phyloP scores from a whole-genome alignment of 2,113 vertebrate genomes.

The Scatophagus argus region DNA sequence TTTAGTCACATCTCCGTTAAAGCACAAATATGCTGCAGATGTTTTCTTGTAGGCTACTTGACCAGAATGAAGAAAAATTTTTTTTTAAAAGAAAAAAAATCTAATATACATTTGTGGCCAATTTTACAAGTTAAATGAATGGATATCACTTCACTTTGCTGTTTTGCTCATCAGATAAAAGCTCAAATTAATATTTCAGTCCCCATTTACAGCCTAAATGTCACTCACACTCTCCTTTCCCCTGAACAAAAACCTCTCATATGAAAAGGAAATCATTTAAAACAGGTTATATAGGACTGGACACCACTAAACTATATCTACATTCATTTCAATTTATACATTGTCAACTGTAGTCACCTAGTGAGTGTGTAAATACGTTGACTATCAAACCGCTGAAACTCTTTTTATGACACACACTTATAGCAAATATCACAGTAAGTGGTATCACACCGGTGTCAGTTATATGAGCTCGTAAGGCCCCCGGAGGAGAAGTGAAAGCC shows the following conservation, averaged over 20 bases:
- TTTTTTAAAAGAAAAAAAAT: not conserved
- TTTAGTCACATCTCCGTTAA: not conserved
- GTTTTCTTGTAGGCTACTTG: not conserved
- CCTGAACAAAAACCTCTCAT: not conserved
- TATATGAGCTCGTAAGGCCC: slow-evolving; percentile 1
- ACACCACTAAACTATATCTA: not conserved
- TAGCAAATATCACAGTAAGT: slow-evolving; percentile 40
- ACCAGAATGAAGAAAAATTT: not conserved
- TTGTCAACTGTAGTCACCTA: slow-evolving; percentile 23
- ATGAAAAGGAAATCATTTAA: not conserved
- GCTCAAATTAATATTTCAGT: slow-evolving; percentile 9
- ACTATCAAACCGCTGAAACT: slow-evolving; percentile 49
- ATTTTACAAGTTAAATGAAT: not conserved
- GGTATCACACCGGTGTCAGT: slow-evolving; percentile 27
- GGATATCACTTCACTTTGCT: slow-evolving; percentile 6
- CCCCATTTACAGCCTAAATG: slow-evolving; percentile 2
- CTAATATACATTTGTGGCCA: not conserved
- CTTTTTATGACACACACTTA: slow-evolving; percentile 52
- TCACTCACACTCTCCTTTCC: not conserved
- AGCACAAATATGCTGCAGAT: not conserved
- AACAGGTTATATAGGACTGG: not conserved
- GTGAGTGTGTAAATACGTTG: slow-evolving; percentile 28
- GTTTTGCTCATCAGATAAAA: slow-evolving; percentile 24
- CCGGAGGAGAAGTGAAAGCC: slow-evolving; percentile 22
- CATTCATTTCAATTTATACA: slow-evolving; percentile 4